Conservation (phyloP, 2,113 vertebrate species). For the Tragelaphus buxtoni region DNA sequence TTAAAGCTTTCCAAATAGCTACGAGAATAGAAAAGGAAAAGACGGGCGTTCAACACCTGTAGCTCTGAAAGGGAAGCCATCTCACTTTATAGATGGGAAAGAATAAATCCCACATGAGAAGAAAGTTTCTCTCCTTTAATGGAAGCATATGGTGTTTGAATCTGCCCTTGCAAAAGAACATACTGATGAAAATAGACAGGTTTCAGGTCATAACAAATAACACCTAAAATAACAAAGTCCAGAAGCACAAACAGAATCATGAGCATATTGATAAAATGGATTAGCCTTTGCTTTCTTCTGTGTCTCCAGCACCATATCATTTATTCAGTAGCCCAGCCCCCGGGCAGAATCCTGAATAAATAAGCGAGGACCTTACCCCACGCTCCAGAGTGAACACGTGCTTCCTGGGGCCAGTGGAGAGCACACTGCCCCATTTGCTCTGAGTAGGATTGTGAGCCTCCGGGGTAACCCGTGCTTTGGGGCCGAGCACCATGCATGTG, state of each 20-base stretch:
- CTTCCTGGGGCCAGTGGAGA: not conserved
- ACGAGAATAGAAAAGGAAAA: not conserved
- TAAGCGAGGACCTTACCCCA: not conserved
- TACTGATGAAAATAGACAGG: not conserved
- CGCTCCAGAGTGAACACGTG: not conserved
- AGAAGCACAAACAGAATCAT: not conserved
- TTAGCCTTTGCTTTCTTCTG: not conserved
- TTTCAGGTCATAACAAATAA: not conserved
- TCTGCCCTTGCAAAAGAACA: not conserved
- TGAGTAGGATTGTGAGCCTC: not conserved
- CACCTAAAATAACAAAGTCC: not conserved
- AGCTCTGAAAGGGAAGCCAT: not conserved
- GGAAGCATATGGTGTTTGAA: not conserved
- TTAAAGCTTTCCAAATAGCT: not conserved
- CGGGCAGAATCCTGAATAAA: not conserved
- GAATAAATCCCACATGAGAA: not conserved
- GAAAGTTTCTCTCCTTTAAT: not conserved
- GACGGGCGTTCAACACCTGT: not conserved
- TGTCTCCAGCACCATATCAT: too few relatives aligned
- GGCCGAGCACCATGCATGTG: fast-evolving
- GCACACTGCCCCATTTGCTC: not conserved
- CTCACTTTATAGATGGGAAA: not conserved
- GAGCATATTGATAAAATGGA: not conserved
- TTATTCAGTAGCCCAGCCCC: not conserved
- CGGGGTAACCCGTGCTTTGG: not conserved